Evolutionary conservation across 2,888 invertebrate species (phyloP).

Genomic region (Odontocolon sp.): DNA sequence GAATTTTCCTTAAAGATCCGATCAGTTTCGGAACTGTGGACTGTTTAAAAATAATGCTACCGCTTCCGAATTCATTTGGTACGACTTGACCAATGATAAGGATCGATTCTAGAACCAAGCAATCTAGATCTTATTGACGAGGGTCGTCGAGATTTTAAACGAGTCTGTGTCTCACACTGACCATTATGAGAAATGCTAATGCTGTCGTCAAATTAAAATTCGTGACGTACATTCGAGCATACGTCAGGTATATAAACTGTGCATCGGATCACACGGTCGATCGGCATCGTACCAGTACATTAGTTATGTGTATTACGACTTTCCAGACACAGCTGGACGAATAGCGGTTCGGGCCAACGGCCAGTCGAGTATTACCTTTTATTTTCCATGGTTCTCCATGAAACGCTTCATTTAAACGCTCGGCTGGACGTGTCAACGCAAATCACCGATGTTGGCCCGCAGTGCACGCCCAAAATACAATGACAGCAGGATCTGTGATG

Average conservation of each 20-base stretch:
- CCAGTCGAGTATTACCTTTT: constrained; percentile 27
- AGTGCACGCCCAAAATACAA: constrained; percentile 68
- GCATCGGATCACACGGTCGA: not conserved
- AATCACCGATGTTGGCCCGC: constrained; percentile 53
- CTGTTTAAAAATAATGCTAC: constrained; percentile 5
- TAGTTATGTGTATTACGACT: constrained; percentile 12
- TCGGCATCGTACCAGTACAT: not conserved
- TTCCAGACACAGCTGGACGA: constrained; percentile 16
- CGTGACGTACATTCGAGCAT: not conserved
- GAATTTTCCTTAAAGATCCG: constrained; percentile 12
- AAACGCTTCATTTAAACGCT: constrained; percentile 50
- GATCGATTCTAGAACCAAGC: constrained; percentile 27
- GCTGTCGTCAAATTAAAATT: constrained; percentile 29
- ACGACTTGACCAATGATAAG: constrained; percentile 1
- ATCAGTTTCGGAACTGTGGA: not conserved
- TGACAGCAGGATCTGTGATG: constrained; percentile 26
- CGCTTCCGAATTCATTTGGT: constrained; percentile 35
- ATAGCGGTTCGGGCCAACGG: constrained; percentile 44
- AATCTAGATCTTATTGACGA: constrained; percentile 45
- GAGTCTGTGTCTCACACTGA: not conserved
- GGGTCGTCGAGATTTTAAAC: constrained; percentile 25
- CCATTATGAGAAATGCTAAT: constrained; percentile 38
- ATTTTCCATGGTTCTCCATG: constrained; percentile 24
- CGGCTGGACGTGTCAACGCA: constrained; percentile 68
- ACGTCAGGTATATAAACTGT: not conserved